Base-by-base conservation (phyloP, 2,888 invertebrate genomes). In the Drosophila mimica region DNA sequence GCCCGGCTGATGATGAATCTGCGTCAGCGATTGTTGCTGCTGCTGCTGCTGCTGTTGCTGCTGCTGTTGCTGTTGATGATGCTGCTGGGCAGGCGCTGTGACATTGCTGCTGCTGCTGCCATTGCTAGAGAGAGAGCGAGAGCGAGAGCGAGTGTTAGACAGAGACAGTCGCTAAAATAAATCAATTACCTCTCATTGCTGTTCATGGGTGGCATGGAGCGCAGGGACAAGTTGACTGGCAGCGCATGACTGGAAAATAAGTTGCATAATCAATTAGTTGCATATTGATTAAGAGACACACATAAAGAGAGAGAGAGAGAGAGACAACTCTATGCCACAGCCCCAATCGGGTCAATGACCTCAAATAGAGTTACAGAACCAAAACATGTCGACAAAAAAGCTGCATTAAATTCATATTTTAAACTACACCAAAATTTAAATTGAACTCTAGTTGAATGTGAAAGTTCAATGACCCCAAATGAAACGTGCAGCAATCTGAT, bases 161-260 rank as follows among this genome's bases (percentile, higher is more conserved):
- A 15, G 48, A 49, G 31, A 25, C 7, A 17, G 43, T 7, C 15
- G 36, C 30, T 20, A 17, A 31, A 30, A 28, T 28, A 9, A 9
- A 40, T 30, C 40, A 38, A 53, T 38, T 81, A 91, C 91, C 87
- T 82, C 63, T 89, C 92, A 51, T 83, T 84, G 68, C 83, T 83
- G 69, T 87, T 91, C 79, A 90, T 82, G 34, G 85, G 77, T 34
- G 88, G 82, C 63, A 90, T 79, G 38, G 92, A 83, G 57, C 92
- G 92, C 70, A 92, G 89, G 54, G 92, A 92, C 59, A 92, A 79
- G 79, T 92, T 92, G 25, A 92, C 93, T 13, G 92, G 92, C 67
- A 93, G 66, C 58, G 91, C 85, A 71, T 91, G 86, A 64, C 92
- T 92, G 59, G 13, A 80, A 78, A 11, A 17, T 25, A 17, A 17